A percentile compares a stretch with the other conserved stretches of the same genome.
These are phyloP conservation scores for Spheniscus humboldti DNA, from an alignment of 2,797 vertebrate genomes.

Conservation along the genomic window DNA sequence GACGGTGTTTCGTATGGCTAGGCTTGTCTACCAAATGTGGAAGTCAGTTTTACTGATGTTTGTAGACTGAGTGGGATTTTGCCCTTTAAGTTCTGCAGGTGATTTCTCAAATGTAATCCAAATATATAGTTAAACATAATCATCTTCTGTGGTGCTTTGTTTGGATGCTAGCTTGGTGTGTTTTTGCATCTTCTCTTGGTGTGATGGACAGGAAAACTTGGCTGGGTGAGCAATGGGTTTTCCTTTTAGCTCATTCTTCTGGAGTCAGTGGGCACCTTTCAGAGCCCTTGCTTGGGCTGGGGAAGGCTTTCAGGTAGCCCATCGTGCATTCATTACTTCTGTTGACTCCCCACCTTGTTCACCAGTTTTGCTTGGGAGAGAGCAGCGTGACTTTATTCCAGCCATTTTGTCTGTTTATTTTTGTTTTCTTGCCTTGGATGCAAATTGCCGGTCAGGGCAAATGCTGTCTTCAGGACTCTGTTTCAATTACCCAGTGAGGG, in stretches of 20 bases:
- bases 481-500: background rate
- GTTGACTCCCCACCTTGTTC: background rate
- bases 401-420: background rate
- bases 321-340: accelerated
- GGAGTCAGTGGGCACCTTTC: background rate
- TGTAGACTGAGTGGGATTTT: background rate
- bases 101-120: background rate
- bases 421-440: background rate
- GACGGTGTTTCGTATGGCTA: background rate
- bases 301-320: background rate
- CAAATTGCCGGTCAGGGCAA: background rate
- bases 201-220: background rate
- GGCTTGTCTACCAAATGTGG: background rate
- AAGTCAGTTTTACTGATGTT: background rate
- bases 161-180: background rate
- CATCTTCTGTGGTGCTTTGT: no score
- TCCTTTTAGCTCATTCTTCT: background rate
- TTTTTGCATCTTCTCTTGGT: background rate
- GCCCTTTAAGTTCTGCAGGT: background rate
- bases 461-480: background rate
- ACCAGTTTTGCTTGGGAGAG: background rate
- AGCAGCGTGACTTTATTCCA: background rate
- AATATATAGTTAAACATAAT: background rate
- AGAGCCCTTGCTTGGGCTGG: background rate
- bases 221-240: background rate